phyloP scores from a whole-genome alignment of 2,888 invertebrate species.

The Aporophyla nigra region DNA sequence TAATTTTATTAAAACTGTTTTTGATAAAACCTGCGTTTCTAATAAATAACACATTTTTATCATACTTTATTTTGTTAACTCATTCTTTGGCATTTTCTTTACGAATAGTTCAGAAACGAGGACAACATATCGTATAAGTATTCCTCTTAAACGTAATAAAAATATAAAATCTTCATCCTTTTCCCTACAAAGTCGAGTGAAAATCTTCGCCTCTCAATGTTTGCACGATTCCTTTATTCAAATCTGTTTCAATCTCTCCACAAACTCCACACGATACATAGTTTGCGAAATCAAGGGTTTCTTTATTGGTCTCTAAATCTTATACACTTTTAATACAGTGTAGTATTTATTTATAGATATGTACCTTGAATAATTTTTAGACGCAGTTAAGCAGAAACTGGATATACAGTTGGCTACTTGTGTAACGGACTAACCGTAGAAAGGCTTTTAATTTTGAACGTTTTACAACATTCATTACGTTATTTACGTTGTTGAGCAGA shows the following conservation, averaged over 20 bases:
- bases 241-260: slow-evolving; percentile 45
- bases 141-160: slow-evolving; percentile 33
- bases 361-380: too few relatives aligned
- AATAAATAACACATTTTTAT: not conserved
- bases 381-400: too few relatives aligned
- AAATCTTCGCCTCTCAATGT: slow-evolving; percentile 45
- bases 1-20: not conserved
- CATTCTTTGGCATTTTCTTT: not conserved
- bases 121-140: slow-evolving; percentile 12
- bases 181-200: slow-evolving; percentile 42
- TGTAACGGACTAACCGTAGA: too few relatives aligned
- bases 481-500: too few relatives aligned
- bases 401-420: too few relatives aligned
- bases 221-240: slow-evolving; percentile 58
- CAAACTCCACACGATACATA: slow-evolving; percentile 28
- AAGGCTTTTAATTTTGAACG: too few relatives aligned
- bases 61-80: not conserved
- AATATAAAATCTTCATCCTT: slow-evolving; percentile 35
- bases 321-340: not conserved
- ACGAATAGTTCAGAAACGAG: not conserved
- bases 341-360: not conserved
- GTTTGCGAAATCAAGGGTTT: slow-evolving; percentile 25
- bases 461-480: too few relatives aligned
- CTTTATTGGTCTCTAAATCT: slow-evolving; percentile 13
- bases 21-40: not conserved